Percentiles rank a stretch among this genome's conserved stretches.
phyloP scores from a whole-genome alignment of 1,140 invertebrate species.

The Leucophenga varia region DNA sequence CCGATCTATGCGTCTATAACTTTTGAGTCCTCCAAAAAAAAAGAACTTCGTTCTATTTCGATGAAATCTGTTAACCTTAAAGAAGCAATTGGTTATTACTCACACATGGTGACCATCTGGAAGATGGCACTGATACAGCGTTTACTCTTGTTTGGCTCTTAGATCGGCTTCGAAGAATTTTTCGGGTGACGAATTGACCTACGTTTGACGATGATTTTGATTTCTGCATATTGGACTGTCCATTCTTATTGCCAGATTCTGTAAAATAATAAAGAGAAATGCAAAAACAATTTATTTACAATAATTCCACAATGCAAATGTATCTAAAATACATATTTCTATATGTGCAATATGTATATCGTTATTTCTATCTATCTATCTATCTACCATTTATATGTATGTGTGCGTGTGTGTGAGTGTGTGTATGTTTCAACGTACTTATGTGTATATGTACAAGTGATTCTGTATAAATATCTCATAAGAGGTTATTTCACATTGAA shows the following conservation, averaged over 20 bases:
- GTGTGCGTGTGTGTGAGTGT: background rate
- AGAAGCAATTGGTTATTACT: slow-evolving; percentile 39
- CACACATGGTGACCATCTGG: slow-evolving; percentile 81
- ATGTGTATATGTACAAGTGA: no score
- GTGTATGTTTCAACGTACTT: slow-evolving; percentile 30
- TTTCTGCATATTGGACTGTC: slow-evolving; percentile 72
- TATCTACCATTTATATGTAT: background rate
- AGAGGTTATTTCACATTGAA: no score
- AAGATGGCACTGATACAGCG: slow-evolving; percentile 45
- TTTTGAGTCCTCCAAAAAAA: no score
- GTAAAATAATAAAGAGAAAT: slow-evolving; percentile 11
- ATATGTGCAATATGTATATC: no score
- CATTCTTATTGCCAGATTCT: slow-evolving; percentile 23
- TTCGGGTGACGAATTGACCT: slow-evolving; percentile 79
- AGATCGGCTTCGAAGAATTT: slow-evolving; percentile 77
- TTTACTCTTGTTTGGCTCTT: slow-evolving; percentile 70
- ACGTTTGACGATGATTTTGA: slow-evolving; percentile 83
- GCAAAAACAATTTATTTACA: no score
- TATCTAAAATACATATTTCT: no score
- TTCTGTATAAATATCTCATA: no score
- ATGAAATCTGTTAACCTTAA: no score
- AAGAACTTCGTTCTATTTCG: no score
- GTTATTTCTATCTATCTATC: background rate
- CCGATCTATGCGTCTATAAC: no score
- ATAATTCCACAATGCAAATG: no score